Percentiles rank a stretch among this genome's conserved stretches.
Evolutionary conservation across 2,797 vertebrate genomes (phyloP).

Genomic region (Dendrocincla fuliginosa): DNA sequence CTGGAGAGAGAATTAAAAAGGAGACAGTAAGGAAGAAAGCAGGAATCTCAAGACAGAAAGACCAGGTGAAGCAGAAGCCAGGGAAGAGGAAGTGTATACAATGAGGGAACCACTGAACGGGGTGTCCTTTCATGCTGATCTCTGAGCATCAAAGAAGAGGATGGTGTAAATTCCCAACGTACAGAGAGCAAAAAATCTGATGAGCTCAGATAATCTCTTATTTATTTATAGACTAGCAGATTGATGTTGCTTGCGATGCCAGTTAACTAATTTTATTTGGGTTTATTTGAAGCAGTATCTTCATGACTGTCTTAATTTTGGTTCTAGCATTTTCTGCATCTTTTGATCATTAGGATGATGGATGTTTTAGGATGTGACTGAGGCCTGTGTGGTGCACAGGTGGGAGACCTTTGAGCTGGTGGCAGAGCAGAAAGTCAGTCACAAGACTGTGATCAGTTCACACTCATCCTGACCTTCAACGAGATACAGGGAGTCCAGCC

Average conservation of each 20-base stretch:
- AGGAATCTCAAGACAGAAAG: background rate
- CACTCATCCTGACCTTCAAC: background rate
- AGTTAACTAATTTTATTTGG: background rate
- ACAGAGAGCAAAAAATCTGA: background rate
- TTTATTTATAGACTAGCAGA: background rate
- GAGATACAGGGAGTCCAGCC: background rate
- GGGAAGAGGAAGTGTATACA: background rate
- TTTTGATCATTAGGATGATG: background rate
- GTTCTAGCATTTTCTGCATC: background rate
- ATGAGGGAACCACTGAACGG: background rate
- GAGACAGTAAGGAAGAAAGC: background rate
- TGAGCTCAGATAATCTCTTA: background rate
- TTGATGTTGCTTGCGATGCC: background rate
- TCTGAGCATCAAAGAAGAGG: background rate
- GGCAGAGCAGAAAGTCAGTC: background rate
- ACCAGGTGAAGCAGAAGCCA: background rate
- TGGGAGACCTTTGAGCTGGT: background rate
- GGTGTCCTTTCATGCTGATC: background rate
- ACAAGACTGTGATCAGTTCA: fast-evolving
- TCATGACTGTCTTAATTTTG: background rate
- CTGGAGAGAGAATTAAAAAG: background rate
- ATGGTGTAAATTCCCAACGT: background rate
- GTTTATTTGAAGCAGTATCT: background rate
- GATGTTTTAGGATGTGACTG: fast-evolving
- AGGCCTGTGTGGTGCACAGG: background rate